Evolutionary conservation across 2,797 vertebrate species (phyloP).

Genomic region (Manis crassicaudata): DNA sequence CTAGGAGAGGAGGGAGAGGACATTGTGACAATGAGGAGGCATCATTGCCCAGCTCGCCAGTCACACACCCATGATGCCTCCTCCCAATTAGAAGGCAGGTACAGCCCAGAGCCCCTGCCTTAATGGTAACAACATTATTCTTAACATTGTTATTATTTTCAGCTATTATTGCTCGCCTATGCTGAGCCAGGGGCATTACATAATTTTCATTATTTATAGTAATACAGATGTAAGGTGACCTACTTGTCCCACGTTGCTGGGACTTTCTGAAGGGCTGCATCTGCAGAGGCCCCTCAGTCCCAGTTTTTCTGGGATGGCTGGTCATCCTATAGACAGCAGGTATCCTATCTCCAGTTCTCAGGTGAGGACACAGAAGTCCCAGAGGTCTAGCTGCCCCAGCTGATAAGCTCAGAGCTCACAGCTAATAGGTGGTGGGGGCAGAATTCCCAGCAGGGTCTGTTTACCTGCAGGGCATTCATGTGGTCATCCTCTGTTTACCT

Average conservation of each 20-base stretch:
- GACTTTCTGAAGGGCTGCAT: background rate
- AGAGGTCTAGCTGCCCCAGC: background rate
- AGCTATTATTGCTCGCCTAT: background rate
- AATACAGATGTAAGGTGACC: background rate
- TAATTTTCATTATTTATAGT: background rate
- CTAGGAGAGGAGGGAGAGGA: background rate
- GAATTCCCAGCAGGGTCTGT: background rate
- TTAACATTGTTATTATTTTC: background rate
- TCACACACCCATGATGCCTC: background rate
- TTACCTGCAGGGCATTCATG: rapidly evolving
- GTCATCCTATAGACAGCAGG: background rate
- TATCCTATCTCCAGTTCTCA: background rate
- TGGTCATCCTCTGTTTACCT: too few species aligned
- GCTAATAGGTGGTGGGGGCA: background rate
- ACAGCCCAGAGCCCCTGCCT: background rate
- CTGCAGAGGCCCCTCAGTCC: background rate
- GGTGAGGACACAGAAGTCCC: background rate
- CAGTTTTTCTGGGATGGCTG: background rate
- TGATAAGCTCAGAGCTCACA: background rate
- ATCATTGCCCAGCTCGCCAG: background rate
- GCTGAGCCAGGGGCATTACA: background rate
- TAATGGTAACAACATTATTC: background rate
- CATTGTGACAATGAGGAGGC: background rate
- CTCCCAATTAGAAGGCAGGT: background rate
- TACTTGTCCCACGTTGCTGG: background rate